A percentile compares a stretch with the other conserved stretches of the same genome.
Evolutionary conservation across 2,797 vertebrate genomes (phyloP).

Genomic region (Psittacula echo): DNA sequence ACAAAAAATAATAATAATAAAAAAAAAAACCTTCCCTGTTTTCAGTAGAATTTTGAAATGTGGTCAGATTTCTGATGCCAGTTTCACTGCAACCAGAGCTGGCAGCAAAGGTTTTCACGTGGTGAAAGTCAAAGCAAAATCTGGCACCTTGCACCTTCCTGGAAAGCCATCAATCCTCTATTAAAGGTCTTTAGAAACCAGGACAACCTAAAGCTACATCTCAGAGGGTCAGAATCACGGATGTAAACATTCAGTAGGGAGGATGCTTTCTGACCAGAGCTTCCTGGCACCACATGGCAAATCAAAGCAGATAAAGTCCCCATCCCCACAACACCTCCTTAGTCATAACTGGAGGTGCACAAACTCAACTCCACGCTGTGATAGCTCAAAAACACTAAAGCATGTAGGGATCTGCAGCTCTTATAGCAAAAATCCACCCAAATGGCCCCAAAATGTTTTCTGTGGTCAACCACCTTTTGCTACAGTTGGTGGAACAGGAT

Average conservation of each 20-base stretch:
- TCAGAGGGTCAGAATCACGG: background rate
- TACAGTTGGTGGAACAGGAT: background rate
- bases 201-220: background rate
- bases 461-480: background rate
- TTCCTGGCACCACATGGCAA: background rate
- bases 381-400: background rate
- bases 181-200: background rate
- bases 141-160: background rate
- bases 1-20: background rate
- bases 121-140: background rate
- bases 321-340: background rate
- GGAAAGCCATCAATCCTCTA: background rate
- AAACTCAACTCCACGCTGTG: background rate
- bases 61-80: background rate
- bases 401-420: background rate
- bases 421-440: background rate
- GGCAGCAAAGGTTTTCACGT: background rate
- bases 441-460: background rate
- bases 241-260: background rate
- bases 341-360: background rate
- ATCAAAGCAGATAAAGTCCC: background rate
- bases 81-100: background rate
- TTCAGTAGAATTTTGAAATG: background rate
- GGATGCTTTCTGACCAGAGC: background rate
- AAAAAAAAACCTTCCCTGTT: background rate